Base-by-base conservation (phyloP, 2,113 vertebrate species). In the Albula goreensis region DNA sequence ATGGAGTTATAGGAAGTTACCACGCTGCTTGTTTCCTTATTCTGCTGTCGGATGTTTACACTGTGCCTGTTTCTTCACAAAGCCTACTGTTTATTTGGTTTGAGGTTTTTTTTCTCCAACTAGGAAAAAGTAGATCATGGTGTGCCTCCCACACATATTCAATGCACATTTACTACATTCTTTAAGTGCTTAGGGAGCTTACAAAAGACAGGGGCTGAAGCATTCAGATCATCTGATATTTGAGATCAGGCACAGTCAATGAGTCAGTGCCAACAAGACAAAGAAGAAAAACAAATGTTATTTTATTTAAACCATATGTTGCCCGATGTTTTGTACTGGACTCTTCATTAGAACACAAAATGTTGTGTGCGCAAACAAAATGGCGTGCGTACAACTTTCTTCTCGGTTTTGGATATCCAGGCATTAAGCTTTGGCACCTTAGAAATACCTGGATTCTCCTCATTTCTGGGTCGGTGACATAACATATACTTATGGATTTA, bases 251-350 rank as follows among this genome's bases (percentile, higher is more conserved):
- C 53, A 9, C 12, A 74, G 70, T 25, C 70, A 13, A 22, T n/a
- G 70, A 74, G 70, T 74, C 70, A 66, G 3, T 66, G 17, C 60
- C 60, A 66, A 19, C 60, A 66, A 66, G 60, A 66, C 19, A 10
- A 74, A 31, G 57, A 60, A n/a, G n/a, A 74, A 74, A 74, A 74
- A 74, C 22, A 31, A n/a, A 74, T 74, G 22, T 74, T 25, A 74
- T 31, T 74, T 74, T 31, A 74, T 74, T 25, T 74, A 74, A 74
- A 74, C 70, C 70, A 74, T 74, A 74, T 74, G 70, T 74, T 31
- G 70, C 22, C 10, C 70, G 8, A 31, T 74, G n/a, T 74, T 9
- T 9, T 74, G n/a, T 22, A 31, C 10, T n/a, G n/a, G 9, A 74
- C 22, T 74, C 70, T 74, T n/a, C 70, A 10, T 5, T n/a, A 74